phyloP scores from a whole-genome alignment of 64 coral and sea anemone genomes.

The Anthopleura sola region DNA sequence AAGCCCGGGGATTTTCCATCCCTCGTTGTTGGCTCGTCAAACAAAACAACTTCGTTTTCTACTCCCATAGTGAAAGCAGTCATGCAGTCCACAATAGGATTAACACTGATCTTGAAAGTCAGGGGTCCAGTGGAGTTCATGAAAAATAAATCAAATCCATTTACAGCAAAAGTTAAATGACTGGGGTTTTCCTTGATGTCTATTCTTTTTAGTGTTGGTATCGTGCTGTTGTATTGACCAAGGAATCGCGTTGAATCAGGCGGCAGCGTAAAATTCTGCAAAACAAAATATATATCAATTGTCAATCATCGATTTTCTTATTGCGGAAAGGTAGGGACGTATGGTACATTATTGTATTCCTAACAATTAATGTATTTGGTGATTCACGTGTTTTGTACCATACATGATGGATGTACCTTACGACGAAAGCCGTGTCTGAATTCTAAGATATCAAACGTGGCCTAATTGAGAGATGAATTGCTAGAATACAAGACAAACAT shows the following conservation, averaged over 20 bases:
- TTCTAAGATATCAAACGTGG: no score
- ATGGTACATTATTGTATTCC: no score
- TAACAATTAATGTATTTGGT: no score
- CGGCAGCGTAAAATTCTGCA: neutral
- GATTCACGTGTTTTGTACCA: no score
- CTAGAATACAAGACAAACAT: no score
- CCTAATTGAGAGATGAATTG: no score
- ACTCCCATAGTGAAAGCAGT: conserved; percentile 2
- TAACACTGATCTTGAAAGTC: conserved; percentile 34
- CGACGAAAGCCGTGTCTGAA: no score
- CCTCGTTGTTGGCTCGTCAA: conserved; percentile 36
- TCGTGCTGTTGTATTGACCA: neutral
- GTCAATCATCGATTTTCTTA: no score
- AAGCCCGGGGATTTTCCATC: conserved; percentile 49
- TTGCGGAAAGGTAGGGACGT: no score
- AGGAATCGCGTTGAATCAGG: neutral
- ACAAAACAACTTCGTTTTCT: conserved; percentile 47
- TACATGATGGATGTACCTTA: no score
- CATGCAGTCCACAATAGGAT: neutral
- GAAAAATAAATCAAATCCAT: conserved; percentile 14
- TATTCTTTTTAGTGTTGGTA: neutral
- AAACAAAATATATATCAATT: neutral
- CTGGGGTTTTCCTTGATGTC: neutral
- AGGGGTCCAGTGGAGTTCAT: conserved; percentile 52
- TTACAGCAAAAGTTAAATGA: neutral